Evolutionary conservation across 2,797 vertebrate species (phyloP).

Genomic region (Peromyscus aztecus): DNA sequence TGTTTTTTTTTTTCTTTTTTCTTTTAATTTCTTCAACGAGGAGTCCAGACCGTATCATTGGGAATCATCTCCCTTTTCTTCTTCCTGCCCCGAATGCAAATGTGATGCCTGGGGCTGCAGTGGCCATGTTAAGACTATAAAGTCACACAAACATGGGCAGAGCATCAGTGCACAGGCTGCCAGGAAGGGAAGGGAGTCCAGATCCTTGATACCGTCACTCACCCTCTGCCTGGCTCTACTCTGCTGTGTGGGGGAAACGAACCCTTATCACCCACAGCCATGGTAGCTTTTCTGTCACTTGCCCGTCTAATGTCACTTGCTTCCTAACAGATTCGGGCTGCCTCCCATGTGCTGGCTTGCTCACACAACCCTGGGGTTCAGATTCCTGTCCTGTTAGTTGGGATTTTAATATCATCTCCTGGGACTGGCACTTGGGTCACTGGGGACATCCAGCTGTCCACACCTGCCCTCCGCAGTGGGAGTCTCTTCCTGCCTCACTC

Average conservation of each 20-base stretch:
- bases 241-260: constrained; percentile 4
- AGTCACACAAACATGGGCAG: background rate
- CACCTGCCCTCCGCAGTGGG: background rate
- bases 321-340: background rate
- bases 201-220: background rate
- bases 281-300: constrained; percentile 1
- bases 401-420: background rate
- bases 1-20: too few species aligned
- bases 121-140: background rate
- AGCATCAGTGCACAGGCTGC: background rate
- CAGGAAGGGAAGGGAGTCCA: background rate
- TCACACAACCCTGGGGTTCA: background rate
- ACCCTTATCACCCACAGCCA: background rate
- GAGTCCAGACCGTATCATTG: background rate
- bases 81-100: constrained; percentile 8
- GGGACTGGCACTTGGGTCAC: background rate
- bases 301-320: background rate
- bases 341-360: background rate
- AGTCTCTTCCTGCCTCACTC: background rate
- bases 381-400: background rate
- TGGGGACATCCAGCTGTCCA: background rate
- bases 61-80: background rate
- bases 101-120: constrained; percentile 4
- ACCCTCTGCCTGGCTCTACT: background rate
- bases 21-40: constrained; percentile 41